Evolutionary conservation across 2,113 vertebrate genomes (phyloP), one percentile per base, ranked within the genome.

Genomic region (Phocoena phocoena): DNA sequence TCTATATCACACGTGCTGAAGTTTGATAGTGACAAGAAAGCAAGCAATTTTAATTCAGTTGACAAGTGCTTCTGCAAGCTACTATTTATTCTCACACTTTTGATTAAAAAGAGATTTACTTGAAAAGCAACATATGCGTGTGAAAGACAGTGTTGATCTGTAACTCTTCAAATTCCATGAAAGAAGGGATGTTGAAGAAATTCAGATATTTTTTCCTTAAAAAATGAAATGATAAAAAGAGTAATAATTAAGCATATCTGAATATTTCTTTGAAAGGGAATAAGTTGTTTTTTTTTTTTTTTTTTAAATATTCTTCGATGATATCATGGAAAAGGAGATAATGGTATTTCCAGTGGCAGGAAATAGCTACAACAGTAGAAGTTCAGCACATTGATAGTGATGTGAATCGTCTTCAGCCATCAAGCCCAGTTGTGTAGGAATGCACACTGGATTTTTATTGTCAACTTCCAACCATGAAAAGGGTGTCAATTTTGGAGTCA

Each of bases 191-290:
- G 15, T 63, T 38, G 79, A 95, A 93, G 63, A 95, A 93, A 94
- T 60, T 87, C 44, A 85, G 23, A 10, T 80, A 13, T 81, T 89
- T 83, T 83, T 63, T 44, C 63, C 20, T 55, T 70, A 83, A 38
- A 96, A 95, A 77, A 26, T 63, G 50, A 82, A 95, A 84, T 20
- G 50, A 71, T 67, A 84, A 88, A 53, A 60, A 84, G n/a, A 85
- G 3, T 87, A 81, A 70, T 17, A 93, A 73, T 33, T 84, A 95
- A 44, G 13, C 36, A 31, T 58, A 84, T 80, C 55, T 62, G 62
- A 90, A 36, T 88, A 33, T 92, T 87, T 96, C 88, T 97, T 84
- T 90, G 62, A 88, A 89, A 85, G 9, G n/a, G 53, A 96, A 77
- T 18, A 71, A 21, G 36, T 62, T 62, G 8, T 62, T 60, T 9